phyloP scores from a whole-genome alignment of 92 coral and sea anemone genomes.

The Porites cylindrica region DNA sequence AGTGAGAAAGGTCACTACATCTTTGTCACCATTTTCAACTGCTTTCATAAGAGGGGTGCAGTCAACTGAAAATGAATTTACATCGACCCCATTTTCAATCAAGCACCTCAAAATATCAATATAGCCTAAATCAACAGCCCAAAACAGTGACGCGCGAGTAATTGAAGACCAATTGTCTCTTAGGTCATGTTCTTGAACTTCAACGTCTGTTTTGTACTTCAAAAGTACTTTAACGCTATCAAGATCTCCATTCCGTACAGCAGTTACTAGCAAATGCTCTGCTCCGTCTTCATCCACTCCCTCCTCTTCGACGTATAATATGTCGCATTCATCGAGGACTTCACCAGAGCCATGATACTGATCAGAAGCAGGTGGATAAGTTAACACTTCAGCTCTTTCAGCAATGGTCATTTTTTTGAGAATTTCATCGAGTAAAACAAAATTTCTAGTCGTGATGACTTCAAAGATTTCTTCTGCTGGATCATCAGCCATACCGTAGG shows the following conservation, averaged over 20 bases:
- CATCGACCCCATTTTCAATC: no score
- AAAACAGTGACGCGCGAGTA: no score
- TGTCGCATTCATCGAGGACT: background rate
- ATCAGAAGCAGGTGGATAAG: no score
- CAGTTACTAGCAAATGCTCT: background rate
- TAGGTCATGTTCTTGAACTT: background rate
- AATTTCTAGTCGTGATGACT: background rate
- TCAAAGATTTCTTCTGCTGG: background rate
- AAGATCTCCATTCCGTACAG: background rate
- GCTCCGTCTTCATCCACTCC: no score
- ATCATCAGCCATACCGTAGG: background rate
- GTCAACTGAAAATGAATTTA: background rate
- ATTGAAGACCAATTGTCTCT: background rate
- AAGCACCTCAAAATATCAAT: no score
- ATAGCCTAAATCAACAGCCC: no score
- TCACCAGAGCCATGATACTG: background rate
- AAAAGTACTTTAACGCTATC: background rate
- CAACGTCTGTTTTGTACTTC: background rate
- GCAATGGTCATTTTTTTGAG: background rate
- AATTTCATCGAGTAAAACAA: background rate
- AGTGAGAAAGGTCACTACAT: background rate
- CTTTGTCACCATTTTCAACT: background rate
- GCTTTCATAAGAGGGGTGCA: background rate
- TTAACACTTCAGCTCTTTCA: background rate
- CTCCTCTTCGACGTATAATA: no score